Percentiles rank a stretch among this genome's conserved stretches.
These are phyloP conservation scores for Griposia aprilina DNA, from an alignment of 2,888 invertebrate species.

Conservation along the genomic window DNA sequence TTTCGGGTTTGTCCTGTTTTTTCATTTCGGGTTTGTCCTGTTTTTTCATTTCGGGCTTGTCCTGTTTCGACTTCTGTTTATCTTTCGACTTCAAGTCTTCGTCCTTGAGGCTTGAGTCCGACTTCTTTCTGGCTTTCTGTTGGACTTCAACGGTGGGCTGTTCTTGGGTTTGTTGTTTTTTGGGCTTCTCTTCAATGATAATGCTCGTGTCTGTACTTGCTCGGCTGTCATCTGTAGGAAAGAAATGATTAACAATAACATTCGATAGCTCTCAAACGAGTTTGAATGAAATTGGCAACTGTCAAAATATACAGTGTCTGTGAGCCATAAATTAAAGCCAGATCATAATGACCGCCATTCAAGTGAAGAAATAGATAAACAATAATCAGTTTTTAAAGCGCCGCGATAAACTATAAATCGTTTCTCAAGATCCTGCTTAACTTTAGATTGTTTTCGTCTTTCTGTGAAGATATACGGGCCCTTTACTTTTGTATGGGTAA, in stretches of 20 bases:
- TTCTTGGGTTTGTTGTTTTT: conserved; percentile 72
- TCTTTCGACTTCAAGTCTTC: conserved; percentile 82
- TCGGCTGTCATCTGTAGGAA: conserved; percentile 79
- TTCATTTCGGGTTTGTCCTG: conserved; percentile 76
- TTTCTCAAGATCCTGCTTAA: neutral
- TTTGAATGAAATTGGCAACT: neutral
- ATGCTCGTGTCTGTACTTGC: conserved; percentile 81
- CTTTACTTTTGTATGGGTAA: neutral
- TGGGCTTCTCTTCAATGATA: conserved; percentile 76
- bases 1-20: conserved; percentile 80
- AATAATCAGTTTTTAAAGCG: neutral
- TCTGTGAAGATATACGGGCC: neutral
- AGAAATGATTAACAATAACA: neutral
- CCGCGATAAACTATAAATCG: neutral
- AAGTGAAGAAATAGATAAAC: neutral
- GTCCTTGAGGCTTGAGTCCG: conserved; percentile 86
- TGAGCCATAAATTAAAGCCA: neutral
- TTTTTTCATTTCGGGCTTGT: conserved; percentile 70
- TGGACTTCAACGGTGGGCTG: conserved; percentile 72
- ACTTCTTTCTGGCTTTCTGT: conserved; percentile 83
- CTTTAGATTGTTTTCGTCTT: neutral
- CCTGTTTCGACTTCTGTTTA: conserved; percentile 73
- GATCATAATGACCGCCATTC: neutral
- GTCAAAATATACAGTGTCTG: no score
- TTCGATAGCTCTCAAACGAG: neutral